Conservation (phyloP, 2,888 invertebrate species). For the Junonia oenone region DNA sequence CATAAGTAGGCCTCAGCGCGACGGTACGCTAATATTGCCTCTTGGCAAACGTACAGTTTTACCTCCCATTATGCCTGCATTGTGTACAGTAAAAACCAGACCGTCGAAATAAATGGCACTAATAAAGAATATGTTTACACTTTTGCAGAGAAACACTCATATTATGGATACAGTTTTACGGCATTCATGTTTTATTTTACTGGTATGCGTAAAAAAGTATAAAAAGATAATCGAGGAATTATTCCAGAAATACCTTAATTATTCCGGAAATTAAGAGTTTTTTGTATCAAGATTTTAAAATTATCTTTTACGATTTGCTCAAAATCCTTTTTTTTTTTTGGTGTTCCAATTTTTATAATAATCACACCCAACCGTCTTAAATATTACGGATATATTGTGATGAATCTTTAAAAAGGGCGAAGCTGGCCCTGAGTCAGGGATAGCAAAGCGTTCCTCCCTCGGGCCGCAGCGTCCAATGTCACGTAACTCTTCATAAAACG, state of each 20-base stretch:
- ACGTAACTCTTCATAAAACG: slow-evolving; percentile 13
- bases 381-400: background rate
- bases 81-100: background rate
- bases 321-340: too few species aligned
- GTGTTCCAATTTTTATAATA: background rate
- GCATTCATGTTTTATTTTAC: background rate
- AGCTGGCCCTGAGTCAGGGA: background rate
- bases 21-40: slow-evolving; percentile 6
- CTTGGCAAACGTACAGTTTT: slow-evolving; percentile 11
- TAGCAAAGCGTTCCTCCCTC: background rate
- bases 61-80: slow-evolving; percentile 5
- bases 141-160: background rate
- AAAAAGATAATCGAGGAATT: too few species aligned
- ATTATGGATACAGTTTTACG: background rate
- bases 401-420: background rate
- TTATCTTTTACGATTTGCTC: too few species aligned
- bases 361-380: background rate
- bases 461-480: slow-evolving; percentile 1
- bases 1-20: slow-evolving; percentile 12
- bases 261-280: too few species aligned
- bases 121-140: background rate
- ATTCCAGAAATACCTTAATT: too few species aligned
- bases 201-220: background rate
- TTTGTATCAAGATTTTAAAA: too few species aligned
- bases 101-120: background rate